Percentiles rank a stretch among this genome's conserved stretches.
phyloP scores from a whole-genome alignment of 2,113 vertebrate genomes.

The Conger conger region DNA sequence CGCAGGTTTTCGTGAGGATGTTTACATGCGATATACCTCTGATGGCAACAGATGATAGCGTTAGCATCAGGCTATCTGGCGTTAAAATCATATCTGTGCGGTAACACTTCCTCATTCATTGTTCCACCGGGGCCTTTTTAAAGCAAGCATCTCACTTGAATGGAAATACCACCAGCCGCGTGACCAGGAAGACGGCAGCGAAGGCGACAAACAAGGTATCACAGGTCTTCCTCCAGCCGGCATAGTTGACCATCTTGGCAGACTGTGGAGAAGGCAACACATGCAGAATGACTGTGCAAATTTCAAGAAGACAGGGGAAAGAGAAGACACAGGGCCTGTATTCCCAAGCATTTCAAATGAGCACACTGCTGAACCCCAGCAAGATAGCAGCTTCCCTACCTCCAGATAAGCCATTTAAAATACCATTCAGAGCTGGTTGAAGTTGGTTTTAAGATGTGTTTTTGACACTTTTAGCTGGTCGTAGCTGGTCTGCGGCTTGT shows the following conservation, averaged over 20 bases:
- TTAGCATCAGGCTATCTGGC: not conserved
- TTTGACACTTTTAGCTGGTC: no score
- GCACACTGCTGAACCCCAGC: not conserved
- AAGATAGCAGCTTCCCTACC: not conserved
- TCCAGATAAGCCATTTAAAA: no score
- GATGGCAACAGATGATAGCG: not conserved
- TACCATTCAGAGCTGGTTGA: no score
- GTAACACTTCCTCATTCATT: not conserved
- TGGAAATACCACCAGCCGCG: slow-evolving; percentile 78
- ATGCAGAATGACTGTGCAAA: not conserved
- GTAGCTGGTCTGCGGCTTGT: no score
- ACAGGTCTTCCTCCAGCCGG: slow-evolving; percentile 75
- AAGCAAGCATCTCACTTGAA: slow-evolving; percentile 65
- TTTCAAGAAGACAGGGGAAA: not conserved
- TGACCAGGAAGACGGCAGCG: slow-evolving; percentile 77
- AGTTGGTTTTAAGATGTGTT: no score
- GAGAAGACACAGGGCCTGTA: not conserved
- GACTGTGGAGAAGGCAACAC: slow-evolving; percentile 59
- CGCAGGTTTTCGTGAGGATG: not conserved
- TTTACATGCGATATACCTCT: not conserved
- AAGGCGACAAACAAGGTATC: slow-evolving; percentile 80
- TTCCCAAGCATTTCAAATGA: not conserved
- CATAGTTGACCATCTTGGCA: slow-evolving; percentile 86
- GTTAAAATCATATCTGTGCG: not conserved
- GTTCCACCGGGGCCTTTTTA: not conserved